phyloP scores from a whole-genome alignment of 2,113 vertebrate species.

The Pachypanchax playfairii region DNA sequence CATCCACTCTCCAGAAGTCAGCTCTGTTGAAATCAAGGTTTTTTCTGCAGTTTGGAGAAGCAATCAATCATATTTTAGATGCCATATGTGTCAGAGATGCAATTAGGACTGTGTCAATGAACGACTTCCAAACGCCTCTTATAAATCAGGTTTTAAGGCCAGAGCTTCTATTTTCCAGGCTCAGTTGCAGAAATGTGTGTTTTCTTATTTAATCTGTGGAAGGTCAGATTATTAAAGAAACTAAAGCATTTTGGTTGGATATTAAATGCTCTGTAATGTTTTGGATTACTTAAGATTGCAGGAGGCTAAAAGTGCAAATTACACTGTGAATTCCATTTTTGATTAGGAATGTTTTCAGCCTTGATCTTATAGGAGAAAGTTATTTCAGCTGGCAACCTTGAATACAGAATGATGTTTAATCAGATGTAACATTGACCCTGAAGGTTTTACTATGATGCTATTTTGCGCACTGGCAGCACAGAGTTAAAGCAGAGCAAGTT shows the following conservation, averaged over 20 bases:
- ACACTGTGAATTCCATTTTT: neutral
- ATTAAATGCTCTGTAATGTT: neutral
- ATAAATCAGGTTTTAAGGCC: conserved; percentile 12
- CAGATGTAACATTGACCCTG: neutral
- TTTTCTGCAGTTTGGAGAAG: conserved; percentile 47
- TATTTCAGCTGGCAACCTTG: conserved; percentile 8
- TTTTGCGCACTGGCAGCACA: neutral
- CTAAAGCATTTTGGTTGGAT: neutral
- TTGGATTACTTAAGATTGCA: neutral
- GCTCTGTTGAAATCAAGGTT: conserved; percentile 49
- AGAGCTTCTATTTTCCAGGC: neutral
- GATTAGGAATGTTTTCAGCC: conserved; percentile 5
- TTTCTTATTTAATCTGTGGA: neutral
- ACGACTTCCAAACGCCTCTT: conserved; percentile 23
- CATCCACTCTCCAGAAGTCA: conserved; percentile 33
- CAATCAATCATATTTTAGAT: conserved; percentile 63
- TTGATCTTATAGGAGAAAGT: conserved; percentile 2
- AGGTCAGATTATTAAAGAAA: conserved; percentile 21
- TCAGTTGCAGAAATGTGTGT: neutral
- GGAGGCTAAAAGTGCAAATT: neutral
- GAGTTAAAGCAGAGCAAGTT: conserved; percentile 1
- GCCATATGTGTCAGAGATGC: conserved; percentile 55
- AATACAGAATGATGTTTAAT: neutral
- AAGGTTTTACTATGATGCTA: neutral
- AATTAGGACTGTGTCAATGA: conserved; percentile 46